Base-by-base conservation (phyloP, 2,888 invertebrate species). In the Habroteleia sp. region DNA sequence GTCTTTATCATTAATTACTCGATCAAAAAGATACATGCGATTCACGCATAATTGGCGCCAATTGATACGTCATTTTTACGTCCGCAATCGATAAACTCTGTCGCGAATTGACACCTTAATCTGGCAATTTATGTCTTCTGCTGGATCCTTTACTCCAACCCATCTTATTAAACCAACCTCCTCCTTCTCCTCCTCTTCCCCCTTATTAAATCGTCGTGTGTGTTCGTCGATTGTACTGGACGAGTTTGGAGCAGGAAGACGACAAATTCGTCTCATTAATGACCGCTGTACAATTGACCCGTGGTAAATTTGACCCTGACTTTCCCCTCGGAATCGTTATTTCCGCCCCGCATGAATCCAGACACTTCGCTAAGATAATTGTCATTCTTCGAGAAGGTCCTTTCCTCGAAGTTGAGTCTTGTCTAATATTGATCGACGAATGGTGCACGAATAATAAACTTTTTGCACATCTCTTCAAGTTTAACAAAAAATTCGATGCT, bases 231-330 rank as follows among this genome's bases (percentile, higher is more conserved):
- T 29, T 11, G 8, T 23, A 14, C 17, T 39, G 29, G 31, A 65
- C 54, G 23, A 20, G 8, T 52, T 65, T 37, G 37, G 14, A 56
- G 27, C 56, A 20, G 6, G 11, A 58, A 48, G 68, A 68, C 48
- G 66, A 56, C 39, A 58, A 62, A 48, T 29, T 46, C 11, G 44
- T 20, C 33, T 33, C 35, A 41, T 29, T 71, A 71, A 71, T 41
- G 39, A 56, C 54, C 11, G 39, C 10, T 33, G 14, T 33, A 46
- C 46, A 71, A 74, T 60, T 74, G 74, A 65, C 74, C 63, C 58
- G 50, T 31, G 74, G 50, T 37, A 37, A 41, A 58, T 42, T 63
- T 69, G 68, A 63, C 63, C 74, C 62, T 42, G 11, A n/a, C 31
- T 52, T 46, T 46, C 66, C 44, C 52, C 23, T 8, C 17, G 20